Evolutionary conservation across 1,140 invertebrate genomes (phyloP).

Genomic region (Cherax quadricarinatus): DNA sequence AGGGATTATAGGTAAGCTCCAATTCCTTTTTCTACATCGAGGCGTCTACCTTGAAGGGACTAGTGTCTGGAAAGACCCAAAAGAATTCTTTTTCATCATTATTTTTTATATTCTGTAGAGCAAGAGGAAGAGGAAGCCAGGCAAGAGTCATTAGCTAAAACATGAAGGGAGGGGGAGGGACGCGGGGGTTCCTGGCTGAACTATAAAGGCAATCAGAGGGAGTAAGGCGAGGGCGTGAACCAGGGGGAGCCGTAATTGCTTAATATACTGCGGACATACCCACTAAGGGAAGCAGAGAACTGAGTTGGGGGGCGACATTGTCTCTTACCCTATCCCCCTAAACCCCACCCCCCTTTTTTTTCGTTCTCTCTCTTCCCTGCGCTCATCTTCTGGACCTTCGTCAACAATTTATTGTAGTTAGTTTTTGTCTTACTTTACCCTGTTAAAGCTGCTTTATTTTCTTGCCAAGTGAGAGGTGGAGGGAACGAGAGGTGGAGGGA

Average conservation of each 20-base stretch:
- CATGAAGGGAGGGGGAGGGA: not conserved
- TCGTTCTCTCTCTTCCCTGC: not conserved
- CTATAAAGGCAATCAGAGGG: not conserved
- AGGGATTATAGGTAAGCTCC: too few species aligned
- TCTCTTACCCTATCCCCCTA: not conserved
- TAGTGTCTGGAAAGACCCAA: too few species aligned
- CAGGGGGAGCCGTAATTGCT: not conserved
- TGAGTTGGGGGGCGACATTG: not conserved
- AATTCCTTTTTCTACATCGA: too few species aligned
- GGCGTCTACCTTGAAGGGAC: too few species aligned
- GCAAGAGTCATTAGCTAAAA: not conserved
- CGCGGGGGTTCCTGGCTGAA: not conserved
- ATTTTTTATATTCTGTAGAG: too few species aligned
- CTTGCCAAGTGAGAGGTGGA: too few species aligned
- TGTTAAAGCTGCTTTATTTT: too few species aligned
- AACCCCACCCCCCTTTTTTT: not conserved
- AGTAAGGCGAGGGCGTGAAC: not conserved
- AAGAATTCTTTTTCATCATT: too few species aligned
- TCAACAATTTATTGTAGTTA: too few species aligned
- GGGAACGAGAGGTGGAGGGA: too few species aligned
- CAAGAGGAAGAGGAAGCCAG: not conserved
- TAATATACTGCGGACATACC: conserved; percentile 3
- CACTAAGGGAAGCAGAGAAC: not conserved
- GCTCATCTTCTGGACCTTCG: too few species aligned
- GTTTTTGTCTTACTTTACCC: too few species aligned